These are phyloP conservation scores for Ceratoteleas bidentatus DNA, from an alignment of 1,140 invertebrate species.

Conservation along the genomic window DNA sequence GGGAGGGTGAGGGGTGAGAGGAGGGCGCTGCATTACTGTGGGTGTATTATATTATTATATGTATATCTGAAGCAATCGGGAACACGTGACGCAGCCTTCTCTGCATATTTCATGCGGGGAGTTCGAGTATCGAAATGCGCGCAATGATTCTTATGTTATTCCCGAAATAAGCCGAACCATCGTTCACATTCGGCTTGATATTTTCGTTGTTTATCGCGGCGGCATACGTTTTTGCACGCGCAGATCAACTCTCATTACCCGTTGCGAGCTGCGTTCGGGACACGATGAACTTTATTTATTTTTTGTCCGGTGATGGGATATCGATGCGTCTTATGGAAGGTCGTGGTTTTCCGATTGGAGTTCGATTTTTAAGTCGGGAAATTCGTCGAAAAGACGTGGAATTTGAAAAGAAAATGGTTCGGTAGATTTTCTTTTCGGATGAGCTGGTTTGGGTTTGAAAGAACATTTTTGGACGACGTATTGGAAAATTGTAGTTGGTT, in stretches of 20 bases:
- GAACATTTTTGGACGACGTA: too few species aligned
- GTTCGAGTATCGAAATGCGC: slow-evolving; percentile 66
- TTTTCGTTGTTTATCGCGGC: slow-evolving; percentile 58
- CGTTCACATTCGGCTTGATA: slow-evolving; percentile 60
- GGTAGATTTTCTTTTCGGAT: too few species aligned
- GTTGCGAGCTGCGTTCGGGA: too few species aligned
- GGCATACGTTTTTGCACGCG: slow-evolving; percentile 52
- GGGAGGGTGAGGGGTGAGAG: background rate
- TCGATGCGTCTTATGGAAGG: too few species aligned
- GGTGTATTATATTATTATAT: slow-evolving; percentile 73
- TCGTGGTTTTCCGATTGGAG: too few species aligned
- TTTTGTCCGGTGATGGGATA: too few species aligned
- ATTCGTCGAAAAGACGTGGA: too few species aligned
- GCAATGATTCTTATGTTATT: slow-evolving; percentile 79
- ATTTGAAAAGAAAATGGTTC: too few species aligned
- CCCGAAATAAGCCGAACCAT: slow-evolving; percentile 68
- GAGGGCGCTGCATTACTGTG: slow-evolving; percentile 27
- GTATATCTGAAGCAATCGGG: slow-evolving; percentile 72
- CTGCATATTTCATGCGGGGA: slow-evolving; percentile 63
- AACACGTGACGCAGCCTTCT: slow-evolving; percentile 74
- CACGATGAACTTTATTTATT: too few species aligned
- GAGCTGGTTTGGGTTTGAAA: too few species aligned
- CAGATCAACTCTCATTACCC: background rate
- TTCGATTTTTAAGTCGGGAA: too few species aligned
- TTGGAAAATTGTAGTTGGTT: too few species aligned